These are phyloP conservation scores for Galeopterus variegatus DNA, from an alignment of 2,113 vertebrate genomes.

Conservation along the genomic window DNA sequence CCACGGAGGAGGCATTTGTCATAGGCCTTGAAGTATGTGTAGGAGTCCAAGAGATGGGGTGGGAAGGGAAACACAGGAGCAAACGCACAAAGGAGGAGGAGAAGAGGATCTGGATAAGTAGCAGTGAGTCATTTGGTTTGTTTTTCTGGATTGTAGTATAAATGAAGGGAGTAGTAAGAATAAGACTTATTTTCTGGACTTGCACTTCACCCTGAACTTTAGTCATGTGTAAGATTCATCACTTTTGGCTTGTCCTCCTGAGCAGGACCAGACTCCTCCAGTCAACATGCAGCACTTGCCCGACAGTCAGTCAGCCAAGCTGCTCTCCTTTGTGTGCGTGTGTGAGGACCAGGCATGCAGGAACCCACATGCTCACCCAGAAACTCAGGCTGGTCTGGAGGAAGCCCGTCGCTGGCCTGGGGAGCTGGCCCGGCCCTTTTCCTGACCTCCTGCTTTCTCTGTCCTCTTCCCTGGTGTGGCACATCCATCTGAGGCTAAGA, in stretches of 20 bases:
- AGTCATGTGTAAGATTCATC: background rate
- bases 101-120: background rate
- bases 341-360: background rate
- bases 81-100: background rate
- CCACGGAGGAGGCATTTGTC: background rate
- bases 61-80: conserved; percentile 26
- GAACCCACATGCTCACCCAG: background rate
- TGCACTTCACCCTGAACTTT: conserved; percentile 47
- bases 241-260: background rate
- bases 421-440: background rate
- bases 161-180: conserved; percentile 28
- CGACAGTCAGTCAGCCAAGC: background rate
- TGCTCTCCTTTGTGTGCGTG: background rate
- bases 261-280: background rate
- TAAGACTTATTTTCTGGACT: conserved; percentile 53
- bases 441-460: background rate
- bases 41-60: conserved; percentile 29
- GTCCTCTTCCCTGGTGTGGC: background rate
- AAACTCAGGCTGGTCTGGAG: background rate
- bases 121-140: conserved; percentile 14
- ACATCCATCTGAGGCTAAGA: background rate
- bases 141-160: conserved; percentile 19
- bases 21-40: conserved; percentile 56
- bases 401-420: background rate
- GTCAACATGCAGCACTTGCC: background rate